phyloP scores from a whole-genome alignment of 2,797 vertebrate species.

The Gallinago stenura region DNA sequence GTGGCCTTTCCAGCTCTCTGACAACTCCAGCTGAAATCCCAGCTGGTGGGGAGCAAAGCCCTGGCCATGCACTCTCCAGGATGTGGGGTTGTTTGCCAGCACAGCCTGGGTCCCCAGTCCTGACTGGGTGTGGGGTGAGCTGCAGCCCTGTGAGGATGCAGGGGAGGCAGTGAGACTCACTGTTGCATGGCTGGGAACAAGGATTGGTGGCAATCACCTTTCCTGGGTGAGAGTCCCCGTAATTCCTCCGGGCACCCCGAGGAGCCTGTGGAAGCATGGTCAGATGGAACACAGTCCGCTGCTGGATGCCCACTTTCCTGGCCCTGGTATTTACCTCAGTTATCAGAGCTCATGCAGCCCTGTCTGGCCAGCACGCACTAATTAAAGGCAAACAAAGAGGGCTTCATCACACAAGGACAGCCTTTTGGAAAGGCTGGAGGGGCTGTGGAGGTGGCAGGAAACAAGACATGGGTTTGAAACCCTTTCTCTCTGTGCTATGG shows the following conservation, averaged over 20 bases:
- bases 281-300: not conserved
- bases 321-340: not conserved
- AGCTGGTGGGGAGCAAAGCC: not conserved
- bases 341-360: not conserved
- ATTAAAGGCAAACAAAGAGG: not conserved
- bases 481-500: not conserved
- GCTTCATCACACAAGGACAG: not conserved
- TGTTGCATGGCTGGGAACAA: not conserved
- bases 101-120: not conserved
- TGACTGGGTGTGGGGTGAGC: accelerated
- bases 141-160: not conserved
- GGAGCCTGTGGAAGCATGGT: accelerated
- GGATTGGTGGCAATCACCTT: not conserved
- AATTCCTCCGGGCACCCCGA: accelerated
- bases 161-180: not conserved
- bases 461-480: accelerated
- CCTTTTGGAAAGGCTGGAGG: not conserved
- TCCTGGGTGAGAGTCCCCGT: accelerated
- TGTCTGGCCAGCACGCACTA: not conserved
- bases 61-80: accelerated
- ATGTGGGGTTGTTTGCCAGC: accelerated
- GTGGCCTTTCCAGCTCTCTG: not conserved
- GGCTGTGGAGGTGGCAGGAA: not conserved
- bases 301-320: not conserved
- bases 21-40: not conserved